These are phyloP conservation scores for Tridacna gigas DNA, from an alignment of 2,888 invertebrate species.

Conservation along the genomic window DNA sequence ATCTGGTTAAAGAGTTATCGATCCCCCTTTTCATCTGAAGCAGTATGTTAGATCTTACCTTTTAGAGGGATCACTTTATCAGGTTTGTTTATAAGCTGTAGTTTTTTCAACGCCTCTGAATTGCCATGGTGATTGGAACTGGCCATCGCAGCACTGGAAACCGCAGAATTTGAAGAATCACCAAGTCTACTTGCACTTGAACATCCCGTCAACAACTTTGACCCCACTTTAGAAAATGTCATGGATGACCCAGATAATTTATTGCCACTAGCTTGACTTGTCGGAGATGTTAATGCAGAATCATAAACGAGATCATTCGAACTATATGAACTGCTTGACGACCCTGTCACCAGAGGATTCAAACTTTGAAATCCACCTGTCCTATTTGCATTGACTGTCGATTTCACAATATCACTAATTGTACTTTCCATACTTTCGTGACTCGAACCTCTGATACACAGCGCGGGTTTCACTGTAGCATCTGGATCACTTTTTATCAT, in stretches of 20 bases:
- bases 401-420: slow-evolving; percentile 61
- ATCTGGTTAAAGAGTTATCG: no score
- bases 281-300: slow-evolving; percentile 23
- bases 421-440: slow-evolving; percentile 59
- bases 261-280: slow-evolving; percentile 15
- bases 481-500: slow-evolving; percentile 26
- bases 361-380: slow-evolving; percentile 59
- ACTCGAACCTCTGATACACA: slow-evolving; percentile 37
- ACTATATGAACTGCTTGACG: slow-evolving; percentile 35
- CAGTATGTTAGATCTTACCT: slow-evolving; percentile 52
- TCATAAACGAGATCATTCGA: slow-evolving; percentile 20
- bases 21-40: no score
- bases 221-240: slow-evolving; percentile 27
- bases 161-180: slow-evolving; percentile 16
- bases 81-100: slow-evolving; percentile 62
- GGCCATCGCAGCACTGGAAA: slow-evolving; percentile 27
- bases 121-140: slow-evolving; percentile 12
- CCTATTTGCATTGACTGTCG: slow-evolving; percentile 50
- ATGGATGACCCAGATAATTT: slow-evolving; percentile 20
- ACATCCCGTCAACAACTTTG: slow-evolving; percentile 42
- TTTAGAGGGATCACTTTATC: slow-evolving; percentile 72
- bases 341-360: slow-evolving; percentile 53
- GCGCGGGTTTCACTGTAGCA: slow-evolving; percentile 6
- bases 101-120: slow-evolving; percentile 61
- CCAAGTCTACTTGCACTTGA: slow-evolving; percentile 24